A percentile compares a stretch with the other conserved stretches of the same genome.
phyloP scores from a whole-genome alignment of 2,888 invertebrate species.

The Agonopterix alstromeriana region DNA sequence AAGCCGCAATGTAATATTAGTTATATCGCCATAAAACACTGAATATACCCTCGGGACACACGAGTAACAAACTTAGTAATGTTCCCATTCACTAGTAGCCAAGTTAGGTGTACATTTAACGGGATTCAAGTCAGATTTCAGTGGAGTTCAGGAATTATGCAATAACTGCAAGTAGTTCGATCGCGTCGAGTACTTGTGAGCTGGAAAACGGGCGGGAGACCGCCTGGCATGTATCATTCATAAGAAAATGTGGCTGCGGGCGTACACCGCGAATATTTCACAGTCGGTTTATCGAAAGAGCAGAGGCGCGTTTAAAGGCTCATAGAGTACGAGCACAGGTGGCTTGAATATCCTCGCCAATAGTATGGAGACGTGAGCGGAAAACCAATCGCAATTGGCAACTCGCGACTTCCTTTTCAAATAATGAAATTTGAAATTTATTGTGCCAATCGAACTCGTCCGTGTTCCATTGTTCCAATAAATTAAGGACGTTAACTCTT shows the following conservation, averaged over 20 bases:
- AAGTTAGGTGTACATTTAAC: constrained; percentile 19
- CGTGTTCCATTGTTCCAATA: constrained; percentile 53
- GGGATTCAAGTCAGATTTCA: constrained; percentile 19
- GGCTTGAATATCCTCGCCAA: constrained; percentile 71
- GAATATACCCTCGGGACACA: constrained; percentile 8
- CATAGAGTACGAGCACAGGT: constrained; percentile 71
- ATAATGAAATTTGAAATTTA: constrained; percentile 75
- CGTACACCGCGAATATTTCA: constrained; percentile 67
- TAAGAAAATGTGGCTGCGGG: constrained; percentile 59
- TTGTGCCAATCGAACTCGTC: constrained; percentile 55
- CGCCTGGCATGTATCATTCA: constrained; percentile 68
- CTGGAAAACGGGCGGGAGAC: constrained; percentile 19
- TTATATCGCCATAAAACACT: not conserved
- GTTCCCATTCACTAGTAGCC: constrained; percentile 16
- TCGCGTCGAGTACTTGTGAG: constrained; percentile 20
- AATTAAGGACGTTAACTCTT: constrained; percentile 45
- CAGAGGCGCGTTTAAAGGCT: constrained; percentile 68
- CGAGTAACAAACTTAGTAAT: constrained; percentile 18
- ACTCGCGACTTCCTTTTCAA: constrained; percentile 70
- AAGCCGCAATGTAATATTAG: constrained; percentile 4
- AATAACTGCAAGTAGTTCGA: constrained; percentile 35
- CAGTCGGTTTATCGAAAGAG: constrained; percentile 70
- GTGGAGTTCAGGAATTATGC: constrained; percentile 39
- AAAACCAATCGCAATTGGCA: constrained; percentile 65
- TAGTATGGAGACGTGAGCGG: constrained; percentile 72